These are phyloP conservation scores for Helobdella robusta DNA, from an alignment of 2,888 invertebrate genomes.

Conservation along the genomic window DNA sequence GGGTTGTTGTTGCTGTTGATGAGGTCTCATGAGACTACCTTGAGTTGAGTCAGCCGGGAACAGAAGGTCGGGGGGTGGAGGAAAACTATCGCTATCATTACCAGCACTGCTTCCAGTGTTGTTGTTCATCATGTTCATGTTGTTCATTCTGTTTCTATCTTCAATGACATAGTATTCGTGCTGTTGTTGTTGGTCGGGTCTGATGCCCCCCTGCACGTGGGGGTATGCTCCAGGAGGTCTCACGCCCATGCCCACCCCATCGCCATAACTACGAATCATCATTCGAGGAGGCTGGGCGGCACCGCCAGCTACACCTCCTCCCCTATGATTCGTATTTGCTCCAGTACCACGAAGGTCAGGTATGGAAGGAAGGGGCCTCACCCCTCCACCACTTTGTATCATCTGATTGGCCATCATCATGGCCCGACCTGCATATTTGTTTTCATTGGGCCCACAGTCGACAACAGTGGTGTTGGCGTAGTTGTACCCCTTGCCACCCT, in stretches of 20 bases:
- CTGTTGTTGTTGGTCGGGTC: neutral
- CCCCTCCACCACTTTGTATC: neutral
- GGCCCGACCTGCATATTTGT: slow-evolving; percentile 23
- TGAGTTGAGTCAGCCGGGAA: slow-evolving; percentile 13
- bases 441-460: no score
- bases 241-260: slow-evolving; percentile 11
- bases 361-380: slow-evolving; percentile 20
- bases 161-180: slow-evolving; percentile 17
- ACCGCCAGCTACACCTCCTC: neutral
- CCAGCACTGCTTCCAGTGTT: no score
- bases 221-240: slow-evolving; percentile 4
- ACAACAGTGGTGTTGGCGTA: neutral
- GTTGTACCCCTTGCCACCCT: slow-evolving; percentile 1
- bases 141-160: slow-evolving; percentile 1
- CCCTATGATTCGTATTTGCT: neutral
- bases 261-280: slow-evolving; percentile 24
- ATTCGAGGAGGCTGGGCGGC: slow-evolving; percentile 14
- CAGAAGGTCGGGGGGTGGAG: slow-evolving; percentile 22
- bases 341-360: slow-evolving; percentile 16
- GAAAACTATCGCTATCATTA: slow-evolving; percentile 12
- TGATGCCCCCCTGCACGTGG: neutral
- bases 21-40: slow-evolving; percentile 9
- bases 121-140: no score
- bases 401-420: slow-evolving; percentile 13
- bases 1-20: neutral